phyloP scores from a whole-genome alignment of 1,140 invertebrate genomes.

The Asbolus verrucosus region DNA sequence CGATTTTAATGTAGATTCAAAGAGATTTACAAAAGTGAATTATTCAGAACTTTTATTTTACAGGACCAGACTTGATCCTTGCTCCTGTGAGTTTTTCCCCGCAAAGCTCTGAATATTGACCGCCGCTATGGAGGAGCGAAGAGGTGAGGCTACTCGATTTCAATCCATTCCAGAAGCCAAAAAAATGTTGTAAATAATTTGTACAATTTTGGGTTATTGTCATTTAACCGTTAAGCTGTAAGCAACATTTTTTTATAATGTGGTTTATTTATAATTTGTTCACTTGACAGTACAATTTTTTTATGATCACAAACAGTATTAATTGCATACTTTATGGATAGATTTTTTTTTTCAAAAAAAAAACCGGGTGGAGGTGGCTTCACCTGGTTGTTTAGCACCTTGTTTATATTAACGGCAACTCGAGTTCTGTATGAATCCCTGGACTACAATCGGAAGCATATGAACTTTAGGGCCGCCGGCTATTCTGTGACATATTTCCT shows the following conservation, averaged over 20 bases:
- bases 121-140: slow-evolving; percentile 7
- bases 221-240: not conserved
- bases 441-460: slow-evolving; percentile 13
- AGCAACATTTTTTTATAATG: slow-evolving; percentile 1
- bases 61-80: slow-evolving; percentile 63
- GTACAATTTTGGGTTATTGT: slow-evolving; percentile 10
- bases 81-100: slow-evolving; percentile 59
- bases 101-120: slow-evolving; percentile 58
- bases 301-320: slow-evolving; percentile 17
- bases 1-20: no score
- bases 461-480: slow-evolving; percentile 21
- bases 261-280: not conserved
- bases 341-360: no score
- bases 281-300: slow-evolving; percentile 14
- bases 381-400: not conserved
- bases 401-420: slow-evolving; percentile 2
- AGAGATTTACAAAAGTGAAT: no score
- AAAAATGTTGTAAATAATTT: slow-evolving; percentile 31
- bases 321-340: not conserved
- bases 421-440: slow-evolving; percentile 11
- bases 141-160: not conserved
- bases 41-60: slow-evolving; percentile 54
- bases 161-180: slow-evolving; percentile 17
- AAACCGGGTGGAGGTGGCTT: no score
- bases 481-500: slow-evolving; percentile 36